These are phyloP conservation scores for Lasioglossum albipes DNA, from an alignment of 1,140 invertebrate genomes.

Conservation along the genomic window DNA sequence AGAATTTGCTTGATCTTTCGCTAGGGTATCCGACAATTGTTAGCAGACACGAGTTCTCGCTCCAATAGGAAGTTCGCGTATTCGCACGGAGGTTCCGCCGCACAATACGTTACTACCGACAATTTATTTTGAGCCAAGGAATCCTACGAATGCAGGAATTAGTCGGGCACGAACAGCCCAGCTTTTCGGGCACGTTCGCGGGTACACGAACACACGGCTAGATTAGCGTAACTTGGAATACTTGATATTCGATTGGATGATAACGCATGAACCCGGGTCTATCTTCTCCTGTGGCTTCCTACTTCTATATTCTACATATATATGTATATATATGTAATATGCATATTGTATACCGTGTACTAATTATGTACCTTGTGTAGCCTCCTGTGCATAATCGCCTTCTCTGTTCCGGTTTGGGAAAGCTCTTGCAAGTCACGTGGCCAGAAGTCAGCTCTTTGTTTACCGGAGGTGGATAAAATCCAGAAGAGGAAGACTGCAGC, in stretches of 20 bases:
- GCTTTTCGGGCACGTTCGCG: not conserved
- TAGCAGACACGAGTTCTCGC: not conserved
- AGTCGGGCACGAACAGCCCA: not conserved
- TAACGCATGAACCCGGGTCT: no score
- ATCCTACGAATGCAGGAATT: slow-evolving; percentile 10
- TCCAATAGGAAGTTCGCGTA: not conserved
- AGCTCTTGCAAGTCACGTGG: slow-evolving; percentile 79
- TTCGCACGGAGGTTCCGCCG: not conserved
- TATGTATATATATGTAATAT: no score
- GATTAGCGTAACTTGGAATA: no score
- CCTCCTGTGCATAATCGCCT: slow-evolving; percentile 77
- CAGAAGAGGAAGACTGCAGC: slow-evolving; percentile 93
- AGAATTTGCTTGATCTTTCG: no score
- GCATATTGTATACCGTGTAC: no score
- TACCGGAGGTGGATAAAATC: slow-evolving; percentile 80
- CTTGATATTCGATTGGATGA: no score
- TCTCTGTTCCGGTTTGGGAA: slow-evolving; percentile 77
- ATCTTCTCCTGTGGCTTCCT: no score
- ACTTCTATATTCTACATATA: no score
- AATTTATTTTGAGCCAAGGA: slow-evolving; percentile 22
- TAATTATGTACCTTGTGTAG: slow-evolving; percentile 72
- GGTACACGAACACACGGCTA: not conserved
- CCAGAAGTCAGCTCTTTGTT: slow-evolving; percentile 75
- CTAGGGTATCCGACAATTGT: not conserved
- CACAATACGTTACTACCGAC: not conserved